phyloP scores from a whole-genome alignment of 35 echinoderm and acorn worm genomes.

The Amphiura filiformis region DNA sequence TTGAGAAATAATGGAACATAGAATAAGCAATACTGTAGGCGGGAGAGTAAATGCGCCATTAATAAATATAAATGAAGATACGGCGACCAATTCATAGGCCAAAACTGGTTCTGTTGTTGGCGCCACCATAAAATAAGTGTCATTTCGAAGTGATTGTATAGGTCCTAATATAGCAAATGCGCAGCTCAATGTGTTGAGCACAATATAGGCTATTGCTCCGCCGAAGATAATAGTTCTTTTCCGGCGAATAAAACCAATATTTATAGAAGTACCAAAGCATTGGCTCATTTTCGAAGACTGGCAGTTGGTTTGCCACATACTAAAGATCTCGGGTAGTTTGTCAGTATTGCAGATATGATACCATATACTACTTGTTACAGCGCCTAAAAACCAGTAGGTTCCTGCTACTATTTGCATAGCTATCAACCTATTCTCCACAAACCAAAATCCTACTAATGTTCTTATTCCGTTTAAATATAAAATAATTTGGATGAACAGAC shows the following conservation, averaged over 20 bases:
- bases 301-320: background rate
- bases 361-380: background rate
- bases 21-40: background rate
- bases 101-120: background rate
- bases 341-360: background rate
- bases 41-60: background rate
- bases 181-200: background rate
- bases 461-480: background rate
- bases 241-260: background rate
- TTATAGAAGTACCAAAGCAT: background rate
- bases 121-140: background rate
- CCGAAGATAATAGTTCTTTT: background rate
- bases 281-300: background rate
- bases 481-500: background rate
- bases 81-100: background rate
- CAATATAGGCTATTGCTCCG: background rate
- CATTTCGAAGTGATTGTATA: background rate
- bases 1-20: background rate
- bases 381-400: background rate
- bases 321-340: background rate
- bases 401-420: background rate
- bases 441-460: background rate
- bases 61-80: background rate
- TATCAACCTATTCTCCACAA: no score
- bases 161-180: background rate